These are phyloP conservation scores for Noctua janthe DNA, from an alignment of 2,888 invertebrate genomes.

Conservation along the genomic window DNA sequence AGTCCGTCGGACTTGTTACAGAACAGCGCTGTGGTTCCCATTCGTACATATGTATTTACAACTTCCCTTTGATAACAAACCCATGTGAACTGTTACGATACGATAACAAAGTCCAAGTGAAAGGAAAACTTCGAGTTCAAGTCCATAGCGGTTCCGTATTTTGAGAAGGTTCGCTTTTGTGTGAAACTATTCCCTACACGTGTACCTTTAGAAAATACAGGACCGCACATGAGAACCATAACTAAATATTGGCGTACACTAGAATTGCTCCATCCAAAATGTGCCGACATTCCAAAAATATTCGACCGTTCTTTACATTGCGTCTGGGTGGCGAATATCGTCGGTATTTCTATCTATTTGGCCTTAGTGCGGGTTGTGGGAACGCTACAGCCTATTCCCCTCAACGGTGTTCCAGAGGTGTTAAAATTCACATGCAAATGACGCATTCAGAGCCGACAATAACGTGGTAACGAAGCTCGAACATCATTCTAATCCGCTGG, in stretches of 20 bases:
- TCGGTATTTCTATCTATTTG: constrained; percentile 57
- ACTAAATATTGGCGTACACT: constrained; percentile 55
- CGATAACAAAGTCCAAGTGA: constrained; percentile 63
- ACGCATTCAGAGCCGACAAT: constrained; percentile 58
- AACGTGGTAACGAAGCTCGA: constrained; percentile 50
- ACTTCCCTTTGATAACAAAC: constrained; percentile 61
- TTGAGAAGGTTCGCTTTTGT: constrained; percentile 53
- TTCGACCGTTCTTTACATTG: constrained; percentile 52
- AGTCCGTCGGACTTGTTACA: constrained; percentile 57
- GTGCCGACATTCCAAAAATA: constrained; percentile 58
- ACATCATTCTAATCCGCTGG: constrained; percentile 51
- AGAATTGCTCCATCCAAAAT: constrained; percentile 45
- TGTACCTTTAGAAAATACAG: constrained; percentile 40
- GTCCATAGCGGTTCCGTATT: constrained; percentile 38
- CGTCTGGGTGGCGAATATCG: constrained; percentile 37
- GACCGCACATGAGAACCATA: constrained; percentile 38
- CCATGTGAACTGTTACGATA: constrained; percentile 54
- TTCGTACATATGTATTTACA: constrained; percentile 57
- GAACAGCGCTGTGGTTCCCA: constrained; percentile 43
- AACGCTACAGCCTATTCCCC: constrained; percentile 40
- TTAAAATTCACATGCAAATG: constrained; percentile 62
- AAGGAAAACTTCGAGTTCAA: constrained; percentile 62
- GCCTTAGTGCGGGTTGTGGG: constrained; percentile 30
- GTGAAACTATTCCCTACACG: constrained; percentile 42
- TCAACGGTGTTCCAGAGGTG: constrained; percentile 53